Evolutionary conservation across 2,113 vertebrate genomes (phyloP), one percentile per base, ranked within the genome.

Genomic region (Paracanthobrama guichenoti): DNA sequence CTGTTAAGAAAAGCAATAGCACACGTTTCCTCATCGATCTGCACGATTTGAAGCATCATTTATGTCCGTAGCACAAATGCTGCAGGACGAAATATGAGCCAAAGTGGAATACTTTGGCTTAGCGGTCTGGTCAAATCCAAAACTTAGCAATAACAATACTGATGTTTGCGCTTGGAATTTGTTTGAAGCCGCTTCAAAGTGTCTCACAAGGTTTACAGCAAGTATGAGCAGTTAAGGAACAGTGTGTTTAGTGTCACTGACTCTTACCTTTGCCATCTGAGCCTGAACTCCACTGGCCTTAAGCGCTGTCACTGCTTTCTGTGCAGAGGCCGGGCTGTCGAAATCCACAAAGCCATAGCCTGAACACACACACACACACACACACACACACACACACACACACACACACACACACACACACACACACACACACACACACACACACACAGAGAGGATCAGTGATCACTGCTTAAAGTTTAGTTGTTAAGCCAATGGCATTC

Each of bases 311-410:
- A 98, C 96, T 0, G 97, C 96, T 87, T 96, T 97, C 93, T 97
- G 97, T 26, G 97, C 97, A 0, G 97, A 95, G 0, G 93, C 91
- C 4, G 96, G 96, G 55, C 95, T 97, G 91, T 97, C 97, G 71
- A 98, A 97, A 92, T 98, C 97, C 71, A 97, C 96, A 90, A 98
- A 98, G 88, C 97, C 97, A 24, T 97, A 98, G 77, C 97, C 97
- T 97, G 88, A 77, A 86, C 89, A 76, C 81, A 86, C 81, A 84
- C 18, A 89, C 44, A 83, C 66, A 84, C 24, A 78, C 28, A 88
- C 39, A 72, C 79, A 79, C 9, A 75, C 22, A 84, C 24, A 81
- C 8, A 46, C 44, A 46, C 8, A 42, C 42, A 42, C 14, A 53
- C 53, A 50, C 48, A 50, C 35, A 48, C 42, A 39, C 39, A 39